Evolutionary conservation across 2,888 invertebrate species (phyloP).

Genomic region (Volucella inanis): DNA sequence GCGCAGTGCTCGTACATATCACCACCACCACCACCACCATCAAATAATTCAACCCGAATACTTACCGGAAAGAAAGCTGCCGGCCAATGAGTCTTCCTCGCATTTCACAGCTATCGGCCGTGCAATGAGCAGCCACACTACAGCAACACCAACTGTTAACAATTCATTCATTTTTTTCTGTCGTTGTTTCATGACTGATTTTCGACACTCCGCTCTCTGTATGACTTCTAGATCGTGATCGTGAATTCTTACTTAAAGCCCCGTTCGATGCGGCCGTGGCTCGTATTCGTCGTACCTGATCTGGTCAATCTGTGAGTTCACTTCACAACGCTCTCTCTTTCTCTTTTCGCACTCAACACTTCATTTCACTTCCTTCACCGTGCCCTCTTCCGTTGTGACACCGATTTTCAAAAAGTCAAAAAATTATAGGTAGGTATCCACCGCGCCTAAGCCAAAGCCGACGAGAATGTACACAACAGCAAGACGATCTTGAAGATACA

Average conservation of each 20-base stretch:
- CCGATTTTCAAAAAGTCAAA: conserved; percentile 52
- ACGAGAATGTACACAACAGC: conserved; percentile 61
- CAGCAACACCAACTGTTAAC: conserved; percentile 73
- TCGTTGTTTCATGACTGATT: conserved; percentile 36
- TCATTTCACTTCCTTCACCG: conserved; percentile 62
- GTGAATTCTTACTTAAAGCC: conserved; percentile 52
- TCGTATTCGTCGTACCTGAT: conserved; percentile 16
- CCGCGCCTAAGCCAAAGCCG: conserved; percentile 1
- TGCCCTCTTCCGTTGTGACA: conserved; percentile 54
- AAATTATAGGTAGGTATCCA: conserved; percentile 15
- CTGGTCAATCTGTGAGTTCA: conserved; percentile 18
- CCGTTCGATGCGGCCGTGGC: neutral
- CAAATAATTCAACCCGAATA: conserved; percentile 49
- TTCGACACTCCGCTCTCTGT: conserved; percentile 29
- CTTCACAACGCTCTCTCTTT: conserved; percentile 45
- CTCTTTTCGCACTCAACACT: conserved; percentile 62
- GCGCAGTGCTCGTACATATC: conserved; percentile 30
- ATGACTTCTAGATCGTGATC: conserved; percentile 42
- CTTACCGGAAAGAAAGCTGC: conserved; percentile 92
- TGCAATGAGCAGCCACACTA: conserved; percentile 72
- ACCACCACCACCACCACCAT: conserved; percentile 25
- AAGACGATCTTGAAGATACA: conserved; percentile 44
- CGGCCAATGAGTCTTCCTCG: conserved; percentile 91
- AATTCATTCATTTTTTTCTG: conserved; percentile 75
- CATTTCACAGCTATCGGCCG: conserved; percentile 67